A percentile compares a stretch with the other conserved stretches of the same genome.
Conservation (phyloP, 1,140 invertebrate genomes). For the Nomia melanderi region DNA sequence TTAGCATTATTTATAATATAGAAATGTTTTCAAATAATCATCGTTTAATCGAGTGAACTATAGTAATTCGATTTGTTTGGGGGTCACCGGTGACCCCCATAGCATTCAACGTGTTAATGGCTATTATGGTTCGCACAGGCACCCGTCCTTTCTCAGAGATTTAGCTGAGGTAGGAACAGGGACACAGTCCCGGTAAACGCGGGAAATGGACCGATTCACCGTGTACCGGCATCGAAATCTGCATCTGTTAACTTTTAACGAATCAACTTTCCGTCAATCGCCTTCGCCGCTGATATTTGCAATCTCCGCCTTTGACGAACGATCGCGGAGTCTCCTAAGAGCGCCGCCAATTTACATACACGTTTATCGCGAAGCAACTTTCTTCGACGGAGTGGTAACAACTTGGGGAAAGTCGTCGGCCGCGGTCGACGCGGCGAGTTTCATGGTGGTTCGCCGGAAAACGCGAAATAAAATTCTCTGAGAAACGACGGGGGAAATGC, state of each 20-base stretch:
- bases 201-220: too few species aligned
- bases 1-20: too few species aligned
- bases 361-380: conserved; percentile 45
- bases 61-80: too few species aligned
- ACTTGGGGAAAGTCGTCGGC: conserved; percentile 46
- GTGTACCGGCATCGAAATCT: background rate
- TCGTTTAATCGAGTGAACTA: too few species aligned
- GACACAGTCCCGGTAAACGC: too few species aligned
- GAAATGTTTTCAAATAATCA: too few species aligned
- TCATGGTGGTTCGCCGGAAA: conserved; percentile 20
- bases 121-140: too few species aligned
- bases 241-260: conserved; percentile 34
- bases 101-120: too few species aligned
- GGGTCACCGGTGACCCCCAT: too few species aligned
- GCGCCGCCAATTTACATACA: conserved; percentile 37
- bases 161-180: too few species aligned
- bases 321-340: conserved; percentile 2
- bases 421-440: conserved; percentile 26
- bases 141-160: too few species aligned
- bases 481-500: too few species aligned
- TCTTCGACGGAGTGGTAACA: conserved; percentile 25
- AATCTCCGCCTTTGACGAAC: conserved; percentile 31
- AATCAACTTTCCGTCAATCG: conserved; percentile 32
- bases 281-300: background rate
- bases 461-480: conserved; percentile 1